Percentiles rank a stretch among this genome's conserved stretches.
Evolutionary conservation across 2,797 vertebrate genomes (phyloP).

Genomic region (Phrynocephalus forsythii): DNA sequence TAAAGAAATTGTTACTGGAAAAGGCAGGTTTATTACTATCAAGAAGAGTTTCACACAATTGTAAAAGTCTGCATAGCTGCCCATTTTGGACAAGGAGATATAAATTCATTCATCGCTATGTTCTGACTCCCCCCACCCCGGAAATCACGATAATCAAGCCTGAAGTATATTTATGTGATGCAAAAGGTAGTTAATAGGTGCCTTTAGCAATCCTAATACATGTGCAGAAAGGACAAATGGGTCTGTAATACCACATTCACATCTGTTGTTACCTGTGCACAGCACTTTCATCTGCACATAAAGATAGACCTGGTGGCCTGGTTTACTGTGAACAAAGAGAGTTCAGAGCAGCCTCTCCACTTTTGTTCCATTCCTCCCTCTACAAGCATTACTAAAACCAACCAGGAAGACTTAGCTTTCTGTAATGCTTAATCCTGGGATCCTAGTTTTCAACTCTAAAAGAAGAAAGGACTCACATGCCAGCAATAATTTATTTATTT

Average conservation of each 20-base stretch:
- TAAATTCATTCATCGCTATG: background rate
- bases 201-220: background rate
- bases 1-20: background rate
- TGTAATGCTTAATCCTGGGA: background rate
- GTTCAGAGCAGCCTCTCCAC: background rate
- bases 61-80: background rate
- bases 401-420: background rate
- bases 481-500: background rate
- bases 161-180: background rate
- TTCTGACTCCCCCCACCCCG: background rate
- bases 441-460: background rate
- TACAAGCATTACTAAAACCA: background rate
- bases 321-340: background rate
- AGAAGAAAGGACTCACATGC: background rate
- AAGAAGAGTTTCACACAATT: background rate
- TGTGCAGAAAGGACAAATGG: background rate
- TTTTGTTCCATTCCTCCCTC: background rate
- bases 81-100: background rate
- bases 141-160: background rate
- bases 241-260: background rate
- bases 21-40: background rate
- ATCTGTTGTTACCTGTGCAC: background rate
- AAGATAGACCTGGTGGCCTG: background rate
- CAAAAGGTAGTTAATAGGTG: background rate
- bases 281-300: background rate